Base-by-base conservation (phyloP, 2,113 vertebrate genomes). In the Cygnus buccinator region DNA sequence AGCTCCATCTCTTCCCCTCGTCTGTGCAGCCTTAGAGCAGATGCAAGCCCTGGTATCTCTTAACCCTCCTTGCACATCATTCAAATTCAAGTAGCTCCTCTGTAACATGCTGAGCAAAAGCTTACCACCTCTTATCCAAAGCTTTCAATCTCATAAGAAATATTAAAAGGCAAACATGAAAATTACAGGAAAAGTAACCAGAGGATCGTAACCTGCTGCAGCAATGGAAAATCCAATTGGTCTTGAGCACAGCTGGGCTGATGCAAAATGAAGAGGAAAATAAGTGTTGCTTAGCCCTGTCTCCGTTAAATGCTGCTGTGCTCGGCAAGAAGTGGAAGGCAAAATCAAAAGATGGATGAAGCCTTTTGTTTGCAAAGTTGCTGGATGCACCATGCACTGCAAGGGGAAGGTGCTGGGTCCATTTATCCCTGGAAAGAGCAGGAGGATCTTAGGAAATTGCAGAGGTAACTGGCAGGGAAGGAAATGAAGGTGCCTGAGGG, bases 151-250 rank as follows among this genome's bases (percentile, higher is more conserved):
- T 97, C 91, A 0, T 83, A 80, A 95, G 94, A 89, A 95, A 92
- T 86, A 95, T 77, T 93, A 84, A 95, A 95, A 94, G 43, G 76
- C 91, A 95, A 96, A 95, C 63, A 72, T 33, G 95, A 85, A 96
- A 95, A 94, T 95, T 87, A 96, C 93, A 81, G 86, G 80, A 89
- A 95, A 89, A 93, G 80, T 59, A 78, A 94, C 85, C 73, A 35
- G 88, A 95, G 86, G 89, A 94, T 76, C 29, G 10, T 61, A 89
- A 93, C 90, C 75, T 91, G 86, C 63, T 81, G 77, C 31, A 39
- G 81, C 25, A 91, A 97, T 61, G 73, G 83, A 82, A 91, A 95
- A 95, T 75, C 80, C 91, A 88, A 68, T 95, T 86, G 87, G 62
- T 86, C 85, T 52, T 58, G 73, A 85, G 74, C 52, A 82, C 70